phyloP scores from a whole-genome alignment of 2,888 invertebrate species.

The Phalera bucephala region DNA sequence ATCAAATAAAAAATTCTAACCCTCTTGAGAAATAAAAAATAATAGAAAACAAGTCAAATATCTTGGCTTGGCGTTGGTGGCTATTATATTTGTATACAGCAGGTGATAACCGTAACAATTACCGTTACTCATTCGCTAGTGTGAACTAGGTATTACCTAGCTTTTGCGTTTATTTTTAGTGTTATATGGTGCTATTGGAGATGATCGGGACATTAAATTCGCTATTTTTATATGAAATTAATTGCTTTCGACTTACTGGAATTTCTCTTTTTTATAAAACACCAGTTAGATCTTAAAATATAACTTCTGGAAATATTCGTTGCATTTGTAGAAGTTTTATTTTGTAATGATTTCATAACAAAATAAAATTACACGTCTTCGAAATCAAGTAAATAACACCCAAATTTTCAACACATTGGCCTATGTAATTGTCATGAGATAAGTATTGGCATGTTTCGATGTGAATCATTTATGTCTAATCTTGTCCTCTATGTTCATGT shows the following conservation, averaged over 20 bases:
- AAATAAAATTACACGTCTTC: no score
- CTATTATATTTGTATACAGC: slow-evolving; percentile 35
- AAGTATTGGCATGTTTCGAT: no score
- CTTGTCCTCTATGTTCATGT: no score
- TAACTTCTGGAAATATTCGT: no score
- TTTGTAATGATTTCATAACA: no score
- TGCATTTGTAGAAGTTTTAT: no score
- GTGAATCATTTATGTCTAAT: no score
- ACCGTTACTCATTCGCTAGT: slow-evolving; percentile 32
- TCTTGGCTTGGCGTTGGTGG: slow-evolving; percentile 25
- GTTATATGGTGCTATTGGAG: slow-evolving; percentile 16
- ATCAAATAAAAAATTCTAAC: slow-evolving; percentile 22
- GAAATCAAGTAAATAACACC: no score
- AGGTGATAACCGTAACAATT: slow-evolving; percentile 30
- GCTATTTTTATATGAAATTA: slow-evolving; percentile 17
- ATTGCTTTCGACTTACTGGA: slow-evolving; percentile 21
- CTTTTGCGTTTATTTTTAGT: slow-evolving; percentile 29
- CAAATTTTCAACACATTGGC: no score
- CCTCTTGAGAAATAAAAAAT: slow-evolving; percentile 24
- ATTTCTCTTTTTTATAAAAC: slow-evolving; percentile 26
- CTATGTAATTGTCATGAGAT: no score
- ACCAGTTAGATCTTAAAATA: no score
- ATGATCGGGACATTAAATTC: slow-evolving; percentile 21
- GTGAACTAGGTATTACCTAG: slow-evolving; percentile 37
- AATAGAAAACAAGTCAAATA: slow-evolving; percentile 33